Conservation (phyloP, 2,888 invertebrate genomes). For the Nephrotoma appendiculata region DNA sequence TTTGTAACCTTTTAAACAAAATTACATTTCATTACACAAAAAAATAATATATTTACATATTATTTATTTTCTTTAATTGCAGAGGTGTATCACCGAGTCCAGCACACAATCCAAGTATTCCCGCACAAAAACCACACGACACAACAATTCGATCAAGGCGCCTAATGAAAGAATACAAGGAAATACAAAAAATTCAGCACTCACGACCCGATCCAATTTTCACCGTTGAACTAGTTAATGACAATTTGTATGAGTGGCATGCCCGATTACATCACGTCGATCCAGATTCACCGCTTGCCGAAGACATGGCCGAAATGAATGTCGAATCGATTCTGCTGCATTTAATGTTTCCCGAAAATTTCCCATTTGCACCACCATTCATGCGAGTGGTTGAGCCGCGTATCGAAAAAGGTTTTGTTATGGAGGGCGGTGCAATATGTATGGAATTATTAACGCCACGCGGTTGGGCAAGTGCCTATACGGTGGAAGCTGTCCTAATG, state of each 20-base stretch:
- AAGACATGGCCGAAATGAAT: constrained; percentile 63
- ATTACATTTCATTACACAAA: too few species aligned
- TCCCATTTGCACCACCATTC: constrained; percentile 80
- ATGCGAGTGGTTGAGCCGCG: constrained; percentile 66
- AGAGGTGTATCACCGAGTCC: constrained; percentile 29
- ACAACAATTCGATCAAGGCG: constrained; percentile 57
- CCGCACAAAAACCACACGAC: constrained; percentile 39
- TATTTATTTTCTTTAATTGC: constrained; percentile 5
- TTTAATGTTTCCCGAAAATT: constrained; percentile 73
- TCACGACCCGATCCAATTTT: constrained; percentile 58
- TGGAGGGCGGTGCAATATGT: constrained; percentile 83
- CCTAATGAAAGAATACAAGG: constrained; percentile 74
- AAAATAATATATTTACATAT: background rate
- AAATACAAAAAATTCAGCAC: constrained; percentile 59
- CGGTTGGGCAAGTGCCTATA: constrained; percentile 80
- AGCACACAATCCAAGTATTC: constrained; percentile 35
- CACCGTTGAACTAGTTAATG: constrained; percentile 69
- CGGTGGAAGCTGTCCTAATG: constrained; percentile 76
- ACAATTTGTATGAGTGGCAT: constrained; percentile 80
- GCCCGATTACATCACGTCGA: constrained; percentile 68
- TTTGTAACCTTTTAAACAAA: too few species aligned
- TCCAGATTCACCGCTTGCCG: constrained; percentile 69
- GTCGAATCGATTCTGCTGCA: constrained; percentile 63
- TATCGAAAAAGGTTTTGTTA: constrained; percentile 74
- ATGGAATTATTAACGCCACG: constrained; percentile 77